Base-by-base conservation (phyloP, 2,797 vertebrate species). In the Neoniphon sammara region DNA sequence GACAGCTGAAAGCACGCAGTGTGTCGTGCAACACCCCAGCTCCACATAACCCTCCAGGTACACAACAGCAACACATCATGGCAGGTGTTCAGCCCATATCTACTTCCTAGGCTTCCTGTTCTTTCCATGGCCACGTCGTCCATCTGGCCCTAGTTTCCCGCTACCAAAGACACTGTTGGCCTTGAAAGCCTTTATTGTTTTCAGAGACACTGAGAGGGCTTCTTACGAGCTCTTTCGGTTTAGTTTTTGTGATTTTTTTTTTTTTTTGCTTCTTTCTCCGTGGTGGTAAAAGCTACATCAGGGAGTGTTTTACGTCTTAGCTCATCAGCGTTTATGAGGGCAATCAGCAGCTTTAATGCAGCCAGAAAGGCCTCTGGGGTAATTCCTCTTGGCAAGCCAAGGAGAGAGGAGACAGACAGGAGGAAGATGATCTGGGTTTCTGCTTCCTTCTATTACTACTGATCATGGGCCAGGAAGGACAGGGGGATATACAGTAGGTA, bases 311-410 rank as follows among this genome's bases (percentile, higher is more conserved):
- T 75, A 85, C 75, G 71, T 71, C 75, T 75, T 78, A 78, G 72
- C 61, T 81, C 25, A 58, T 91, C 75, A 79, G 72, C 47, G 36
- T 91, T 91, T 91, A 90, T 85, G 83, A 82, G 66, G 71, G 52
- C 72, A 76, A 85, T 91, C 80, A 88, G 30, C 75, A 76, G 55
- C 78, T 66, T 56, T 86, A 90, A 85, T 74, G 79, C 66, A 36
- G 50, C 50, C 71, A 68, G 64, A 55, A 56, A 67, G 27, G 79
- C 72, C 84, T 78, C 71, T 36, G 36, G 81, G 82, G 75, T 80
- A 15, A 55, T 55, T 57, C 23, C 67, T 81, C 63, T 64, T 85
- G 78, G 85, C 82, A 74, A 34, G 75, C 60, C 6, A 47, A 34
- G 21, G 18, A 42, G 66, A 66, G 50, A 62, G 69, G 57, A 56